phyloP scores from a whole-genome alignment of 2,113 vertebrate species.

The Peromyscus maniculatus region DNA sequence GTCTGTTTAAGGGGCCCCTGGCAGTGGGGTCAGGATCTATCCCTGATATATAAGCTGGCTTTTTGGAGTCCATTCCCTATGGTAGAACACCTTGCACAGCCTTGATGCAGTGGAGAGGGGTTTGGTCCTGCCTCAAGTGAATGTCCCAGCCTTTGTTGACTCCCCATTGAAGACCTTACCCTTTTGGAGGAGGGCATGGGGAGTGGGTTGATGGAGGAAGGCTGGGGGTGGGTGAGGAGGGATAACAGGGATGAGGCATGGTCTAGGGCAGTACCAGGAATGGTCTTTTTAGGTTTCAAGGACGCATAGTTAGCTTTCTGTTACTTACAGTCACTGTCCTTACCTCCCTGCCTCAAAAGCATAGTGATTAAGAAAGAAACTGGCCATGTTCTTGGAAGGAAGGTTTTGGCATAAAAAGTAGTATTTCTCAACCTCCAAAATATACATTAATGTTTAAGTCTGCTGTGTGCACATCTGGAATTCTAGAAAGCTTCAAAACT shows the following conservation, averaged over 20 bases:
- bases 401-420: background rate
- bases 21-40: no score
- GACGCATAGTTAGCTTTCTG: background rate
- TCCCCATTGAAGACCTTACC: no score
- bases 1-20: no score
- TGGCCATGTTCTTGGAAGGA: background rate
- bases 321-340: background rate
- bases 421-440: background rate
- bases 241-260: background rate
- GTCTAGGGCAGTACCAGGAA: background rate
- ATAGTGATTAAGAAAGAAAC: background rate
- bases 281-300: background rate
- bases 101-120: no score
- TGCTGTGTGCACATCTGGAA: background rate
- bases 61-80: no score
- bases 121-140: no score
- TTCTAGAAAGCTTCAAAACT: conserved; percentile 35
- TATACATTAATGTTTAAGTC: background rate
- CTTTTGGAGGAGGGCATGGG: no score
- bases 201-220: no score
- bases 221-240: no score
- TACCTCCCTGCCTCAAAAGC: background rate
- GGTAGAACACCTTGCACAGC: no score
- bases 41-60: no score
- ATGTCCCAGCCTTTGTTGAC: no score